Base-by-base conservation (phyloP, 2,888 invertebrate genomes). In the Matsumyia berberina region DNA sequence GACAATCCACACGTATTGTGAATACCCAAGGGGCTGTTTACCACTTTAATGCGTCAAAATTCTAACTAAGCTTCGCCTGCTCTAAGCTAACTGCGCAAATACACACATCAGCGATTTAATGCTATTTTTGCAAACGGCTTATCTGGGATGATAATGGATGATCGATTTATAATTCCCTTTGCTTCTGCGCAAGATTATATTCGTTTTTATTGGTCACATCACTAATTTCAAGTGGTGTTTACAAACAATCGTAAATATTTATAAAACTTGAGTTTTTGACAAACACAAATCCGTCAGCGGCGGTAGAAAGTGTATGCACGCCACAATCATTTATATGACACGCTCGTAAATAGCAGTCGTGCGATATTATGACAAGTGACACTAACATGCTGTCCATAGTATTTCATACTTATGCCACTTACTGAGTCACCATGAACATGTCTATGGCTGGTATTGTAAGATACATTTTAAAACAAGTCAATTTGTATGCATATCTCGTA, bases 281-380 rank as follows among this genome's bases (percentile, higher is more conserved):
- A 24, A 24, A 4, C 15, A 42, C 11, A 15, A 42, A 42, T 42
- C 42, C 46, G 46, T 19, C 46, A 19, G 19, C 9, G 19, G 46
- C 17, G 46, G 11, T 17, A 46, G 3, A 17, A 17, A 19, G 3
- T 19, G n/a, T 9, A 17, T 44, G 8, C 46, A 46, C 46, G 19
- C 46, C 19, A 46, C 19, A 46, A 8, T 9, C 8, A 46, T 46
- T 46, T 46, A 46, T 19, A 19, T 19, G 19, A 46, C 46, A 46
- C 19, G 9, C 17, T 46, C 46, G 11, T 46, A 19, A 46, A 46
- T 15, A 15, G 3, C 19, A 46, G 19, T 3, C 46, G 15, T 12
- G 17, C 17, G 7, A 46, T 46, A 46, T 46, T 46, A 46, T 3
- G 15, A 19, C 46, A 19, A 46, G 44, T 46, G 46, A 5, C 46